Percentiles rank a stretch among this genome's conserved stretches.
Evolutionary conservation across 2,888 invertebrate genomes (phyloP).

Genomic region (Iselma pallidipennis): DNA sequence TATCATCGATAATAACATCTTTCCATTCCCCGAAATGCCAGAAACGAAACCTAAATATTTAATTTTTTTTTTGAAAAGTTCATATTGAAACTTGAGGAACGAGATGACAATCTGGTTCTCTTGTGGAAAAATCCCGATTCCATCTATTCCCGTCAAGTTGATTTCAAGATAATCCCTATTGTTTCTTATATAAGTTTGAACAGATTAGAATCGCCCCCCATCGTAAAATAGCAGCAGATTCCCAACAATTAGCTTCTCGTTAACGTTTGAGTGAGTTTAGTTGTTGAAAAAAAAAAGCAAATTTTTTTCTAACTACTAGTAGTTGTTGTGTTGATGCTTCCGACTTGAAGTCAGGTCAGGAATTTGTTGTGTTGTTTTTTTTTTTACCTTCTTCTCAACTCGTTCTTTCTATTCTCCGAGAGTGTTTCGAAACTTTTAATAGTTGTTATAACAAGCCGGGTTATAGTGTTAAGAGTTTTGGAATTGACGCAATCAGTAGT

Average conservation of each 20-base stretch:
- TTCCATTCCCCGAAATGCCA: conserved; percentile 83
- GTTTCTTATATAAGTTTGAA: not conserved
- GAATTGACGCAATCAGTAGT: not conserved
- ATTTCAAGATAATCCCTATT: not conserved
- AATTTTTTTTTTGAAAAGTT: no score
- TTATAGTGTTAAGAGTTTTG: not conserved
- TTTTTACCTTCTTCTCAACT: not conserved
- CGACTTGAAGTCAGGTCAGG: not conserved
- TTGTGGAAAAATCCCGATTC: not conserved
- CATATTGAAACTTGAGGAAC: no score
- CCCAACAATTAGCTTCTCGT: not conserved
- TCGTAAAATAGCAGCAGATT: not conserved
- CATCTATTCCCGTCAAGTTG: not conserved
- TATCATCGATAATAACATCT: conserved; percentile 75
- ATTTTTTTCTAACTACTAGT: not conserved
- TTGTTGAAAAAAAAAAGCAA: not conserved
- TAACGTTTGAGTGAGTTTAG: not conserved
- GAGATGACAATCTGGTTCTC: no score
- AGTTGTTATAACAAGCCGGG: not conserved
- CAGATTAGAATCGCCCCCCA: not conserved
- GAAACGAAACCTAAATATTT: conserved; percentile 71
- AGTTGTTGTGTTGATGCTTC: not conserved
- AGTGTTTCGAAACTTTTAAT: not conserved
- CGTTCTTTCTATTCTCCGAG: not conserved
- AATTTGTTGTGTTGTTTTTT: not conserved